A percentile compares a stretch with the other conserved stretches of the same genome.
Conservation (phyloP, 1,140 invertebrate species). For the Cydia pomonella region DNA sequence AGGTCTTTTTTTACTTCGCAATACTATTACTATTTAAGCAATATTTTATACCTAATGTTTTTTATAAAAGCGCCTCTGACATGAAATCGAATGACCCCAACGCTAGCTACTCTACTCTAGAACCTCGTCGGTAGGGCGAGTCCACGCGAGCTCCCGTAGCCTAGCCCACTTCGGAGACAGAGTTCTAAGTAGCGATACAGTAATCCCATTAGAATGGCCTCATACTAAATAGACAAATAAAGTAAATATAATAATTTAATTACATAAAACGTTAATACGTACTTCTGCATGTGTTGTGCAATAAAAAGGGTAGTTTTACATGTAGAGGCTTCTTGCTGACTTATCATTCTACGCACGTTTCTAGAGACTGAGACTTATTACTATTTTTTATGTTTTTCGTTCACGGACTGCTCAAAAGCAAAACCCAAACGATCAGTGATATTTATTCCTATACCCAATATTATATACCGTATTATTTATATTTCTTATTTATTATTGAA, state of each 20-base stretch:
- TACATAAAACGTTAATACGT: slow-evolving; percentile 53
- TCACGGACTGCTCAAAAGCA: slow-evolving; percentile 8
- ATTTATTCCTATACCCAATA: not conserved
- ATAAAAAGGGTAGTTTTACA: slow-evolving; percentile 71
- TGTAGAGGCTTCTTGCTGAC: slow-evolving; percentile 63
- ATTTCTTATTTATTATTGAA: not conserved
- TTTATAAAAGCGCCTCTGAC: slow-evolving; percentile 43
- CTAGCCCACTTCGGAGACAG: slow-evolving; percentile 43
- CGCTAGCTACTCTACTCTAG: slow-evolving; percentile 30
- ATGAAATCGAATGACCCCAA: slow-evolving; percentile 44
- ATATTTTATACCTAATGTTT: slow-evolving; percentile 62
- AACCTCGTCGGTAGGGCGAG: slow-evolving; percentile 36
- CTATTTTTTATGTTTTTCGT: slow-evolving; percentile 31
- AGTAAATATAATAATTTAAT: slow-evolving; percentile 41
- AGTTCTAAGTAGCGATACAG: slow-evolving; percentile 45
- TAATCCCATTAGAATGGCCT: slow-evolving; percentile 49
- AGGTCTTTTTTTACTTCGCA: slow-evolving; percentile 76
- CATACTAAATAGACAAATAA: slow-evolving; percentile 47
- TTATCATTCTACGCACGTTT: slow-evolving; percentile 46
- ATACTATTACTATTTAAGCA: slow-evolving; percentile 75
- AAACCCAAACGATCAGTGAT: not conserved
- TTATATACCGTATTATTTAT: not conserved
- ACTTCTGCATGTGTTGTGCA: slow-evolving; percentile 75
- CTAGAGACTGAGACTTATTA: slow-evolving; percentile 50
- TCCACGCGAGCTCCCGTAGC: slow-evolving; percentile 21